These are phyloP conservation scores for Oxyura jamaicensis DNA, from an alignment of 2,113 vertebrate species.

Conservation along the genomic window DNA sequence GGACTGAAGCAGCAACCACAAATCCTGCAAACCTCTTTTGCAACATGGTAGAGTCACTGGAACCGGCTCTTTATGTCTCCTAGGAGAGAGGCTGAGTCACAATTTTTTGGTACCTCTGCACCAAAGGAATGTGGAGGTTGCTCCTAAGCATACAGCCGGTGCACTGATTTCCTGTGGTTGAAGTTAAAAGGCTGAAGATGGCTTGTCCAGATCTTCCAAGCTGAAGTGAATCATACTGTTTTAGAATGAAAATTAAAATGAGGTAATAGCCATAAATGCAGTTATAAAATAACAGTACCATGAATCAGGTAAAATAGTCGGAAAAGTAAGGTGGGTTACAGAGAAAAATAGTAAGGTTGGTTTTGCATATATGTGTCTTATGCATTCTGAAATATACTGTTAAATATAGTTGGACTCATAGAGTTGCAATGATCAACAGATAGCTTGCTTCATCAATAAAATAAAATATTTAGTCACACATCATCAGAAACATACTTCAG, in stretches of 20 bases:
- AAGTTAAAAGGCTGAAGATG: background rate
- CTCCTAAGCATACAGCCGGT: background rate
- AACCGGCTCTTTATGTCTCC: background rate
- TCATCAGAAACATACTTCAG: background rate
- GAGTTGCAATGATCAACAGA: background rate
- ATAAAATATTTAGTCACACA: background rate
- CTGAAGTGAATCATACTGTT: background rate
- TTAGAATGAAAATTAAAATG: background rate
- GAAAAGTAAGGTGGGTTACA: background rate
- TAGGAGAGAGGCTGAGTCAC: background rate
- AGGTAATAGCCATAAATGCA: background rate
- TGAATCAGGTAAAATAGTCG: background rate
- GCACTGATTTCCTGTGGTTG: background rate
- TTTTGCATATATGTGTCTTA: background rate
- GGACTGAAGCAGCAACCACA: background rate
- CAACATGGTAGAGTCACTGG: fast-evolving
- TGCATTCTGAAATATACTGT: background rate
- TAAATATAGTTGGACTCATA: background rate
- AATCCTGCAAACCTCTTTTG: background rate
- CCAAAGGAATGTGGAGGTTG: background rate
- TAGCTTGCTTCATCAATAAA: background rate
- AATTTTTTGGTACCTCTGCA: background rate
- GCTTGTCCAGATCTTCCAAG: background rate
- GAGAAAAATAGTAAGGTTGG: background rate
- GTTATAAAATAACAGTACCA: background rate